These are phyloP conservation scores for Craterocephalus amniculus DNA, from an alignment of 2,797 vertebrate species.

Conservation along the genomic window DNA sequence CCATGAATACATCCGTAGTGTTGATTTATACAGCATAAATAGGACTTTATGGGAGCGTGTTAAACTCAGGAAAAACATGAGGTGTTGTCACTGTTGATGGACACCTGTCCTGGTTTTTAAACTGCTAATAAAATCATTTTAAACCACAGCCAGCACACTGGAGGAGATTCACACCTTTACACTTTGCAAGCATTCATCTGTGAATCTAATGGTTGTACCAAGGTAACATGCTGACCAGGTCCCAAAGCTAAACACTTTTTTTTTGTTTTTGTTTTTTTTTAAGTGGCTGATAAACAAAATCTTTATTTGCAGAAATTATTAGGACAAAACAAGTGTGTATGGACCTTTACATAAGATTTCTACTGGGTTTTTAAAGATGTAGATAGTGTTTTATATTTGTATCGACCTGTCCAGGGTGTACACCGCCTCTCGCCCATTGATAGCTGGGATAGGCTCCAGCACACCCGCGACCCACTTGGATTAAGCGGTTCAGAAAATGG, in stretches of 20 bases:
- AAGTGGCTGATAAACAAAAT: slow-evolving; percentile 6
- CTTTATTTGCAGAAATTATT: neutral
- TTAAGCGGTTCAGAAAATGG: too few relatives aligned
- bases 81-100: neutral
- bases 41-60: neutral
- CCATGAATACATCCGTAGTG: neutral
- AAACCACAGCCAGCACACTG: slow-evolving; percentile 19
- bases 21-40: neutral
- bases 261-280: too few relatives aligned
- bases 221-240: neutral
- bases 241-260: slow-evolving; percentile 11
- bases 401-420: neutral
- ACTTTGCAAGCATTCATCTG: slow-evolving; percentile 34
- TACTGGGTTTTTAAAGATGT: neutral
- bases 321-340: neutral
- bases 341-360: neutral
- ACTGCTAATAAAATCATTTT: slow-evolving; percentile 23
- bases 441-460: neutral
- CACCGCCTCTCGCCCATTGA: neutral
- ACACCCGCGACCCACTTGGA: too few relatives aligned
- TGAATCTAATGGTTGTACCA: slow-evolving; percentile 9
- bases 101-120: slow-evolving; percentile 13
- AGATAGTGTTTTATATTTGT: neutral
- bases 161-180: slow-evolving; percentile 47
- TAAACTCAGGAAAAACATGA: neutral